These are phyloP conservation scores for Cryptocephalus moraei DNA, from an alignment of 2,888 invertebrate genomes.

Conservation along the genomic window DNA sequence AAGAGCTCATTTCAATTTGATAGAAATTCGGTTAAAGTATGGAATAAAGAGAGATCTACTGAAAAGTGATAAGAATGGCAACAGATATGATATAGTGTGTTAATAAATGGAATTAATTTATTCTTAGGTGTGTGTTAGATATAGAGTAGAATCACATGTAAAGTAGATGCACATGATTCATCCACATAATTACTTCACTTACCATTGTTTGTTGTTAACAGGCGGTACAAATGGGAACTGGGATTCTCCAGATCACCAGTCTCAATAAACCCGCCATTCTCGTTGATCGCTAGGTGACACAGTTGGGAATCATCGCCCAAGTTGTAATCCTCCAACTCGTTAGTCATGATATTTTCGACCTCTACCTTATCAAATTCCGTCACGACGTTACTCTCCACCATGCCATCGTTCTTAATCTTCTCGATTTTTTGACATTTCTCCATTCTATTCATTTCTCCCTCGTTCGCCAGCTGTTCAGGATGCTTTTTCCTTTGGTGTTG, in stretches of 20 bases:
- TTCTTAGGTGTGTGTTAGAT: too few relatives aligned
- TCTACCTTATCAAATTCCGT: constrained; percentile 10
- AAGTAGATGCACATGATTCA: too few relatives aligned
- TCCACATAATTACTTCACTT: constrained; percentile 10
- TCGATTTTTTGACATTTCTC: constrained; percentile 1
- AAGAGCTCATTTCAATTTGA: too few relatives aligned
- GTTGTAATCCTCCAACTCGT: constrained; percentile 11
- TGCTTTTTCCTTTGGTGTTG: constrained; percentile 61
- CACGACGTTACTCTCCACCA: not conserved
- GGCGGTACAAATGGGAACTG: constrained; percentile 31
- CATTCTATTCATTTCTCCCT: constrained; percentile 1
- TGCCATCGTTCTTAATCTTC: not conserved
- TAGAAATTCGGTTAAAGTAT: too few relatives aligned
- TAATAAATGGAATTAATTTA: too few relatives aligned
- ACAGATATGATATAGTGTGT: too few relatives aligned
- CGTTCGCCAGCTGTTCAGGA: constrained; percentile 33
- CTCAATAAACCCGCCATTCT: constrained; percentile 16
- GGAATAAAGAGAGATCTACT: too few relatives aligned
- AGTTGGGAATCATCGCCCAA: constrained; percentile 19
- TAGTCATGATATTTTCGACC: constrained; percentile 12
- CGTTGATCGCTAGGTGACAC: constrained; percentile 19
- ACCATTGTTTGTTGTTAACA: constrained; percentile 34
- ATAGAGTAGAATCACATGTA: too few relatives aligned
- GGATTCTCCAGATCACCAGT: constrained; percentile 18
- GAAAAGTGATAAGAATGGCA: too few relatives aligned